Conservation (phyloP, 2,113 vertebrate species). For the Nanorana parkeri region DNA sequence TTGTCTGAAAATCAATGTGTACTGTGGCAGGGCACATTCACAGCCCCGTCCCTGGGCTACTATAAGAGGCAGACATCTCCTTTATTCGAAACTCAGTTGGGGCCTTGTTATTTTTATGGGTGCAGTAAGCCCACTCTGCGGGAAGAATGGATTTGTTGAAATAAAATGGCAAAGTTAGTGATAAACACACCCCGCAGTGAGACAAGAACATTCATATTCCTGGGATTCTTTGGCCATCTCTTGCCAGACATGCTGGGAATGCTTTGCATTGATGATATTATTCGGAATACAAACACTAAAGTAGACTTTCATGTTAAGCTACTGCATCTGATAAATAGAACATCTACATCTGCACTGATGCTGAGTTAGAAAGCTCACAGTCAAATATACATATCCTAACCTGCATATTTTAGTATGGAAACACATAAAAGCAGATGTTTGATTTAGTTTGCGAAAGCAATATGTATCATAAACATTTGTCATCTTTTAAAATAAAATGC, state of each 20-base stretch:
- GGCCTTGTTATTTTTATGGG: conserved; percentile 80
- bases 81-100: conserved; percentile 74
- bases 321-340: no score
- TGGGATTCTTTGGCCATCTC: background rate
- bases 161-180: conserved; percentile 53
- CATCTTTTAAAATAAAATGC: no score
- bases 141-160: conserved; percentile 67
- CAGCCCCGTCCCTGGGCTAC: conserved; percentile 40
- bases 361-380: no score
- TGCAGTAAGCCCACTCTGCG: conserved; percentile 70
- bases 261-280: conserved; percentile 34
- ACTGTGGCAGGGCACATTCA: conserved; percentile 47
- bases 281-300: conserved; percentile 3
- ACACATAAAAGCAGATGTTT: no score
- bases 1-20: conserved; percentile 49
- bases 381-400: no score
- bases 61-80: conserved; percentile 66
- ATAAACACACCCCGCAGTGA: conserved; percentile 42
- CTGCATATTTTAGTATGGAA: no score
- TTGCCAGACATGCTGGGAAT: conserved; percentile 30
- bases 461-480: no score
- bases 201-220: conserved; percentile 28
- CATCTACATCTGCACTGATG: no score
- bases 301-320: background rate
- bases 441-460: no score